Evolutionary conservation across 1,140 invertebrate genomes (phyloP).

Genomic region (Steinernema khuongi): DNA sequence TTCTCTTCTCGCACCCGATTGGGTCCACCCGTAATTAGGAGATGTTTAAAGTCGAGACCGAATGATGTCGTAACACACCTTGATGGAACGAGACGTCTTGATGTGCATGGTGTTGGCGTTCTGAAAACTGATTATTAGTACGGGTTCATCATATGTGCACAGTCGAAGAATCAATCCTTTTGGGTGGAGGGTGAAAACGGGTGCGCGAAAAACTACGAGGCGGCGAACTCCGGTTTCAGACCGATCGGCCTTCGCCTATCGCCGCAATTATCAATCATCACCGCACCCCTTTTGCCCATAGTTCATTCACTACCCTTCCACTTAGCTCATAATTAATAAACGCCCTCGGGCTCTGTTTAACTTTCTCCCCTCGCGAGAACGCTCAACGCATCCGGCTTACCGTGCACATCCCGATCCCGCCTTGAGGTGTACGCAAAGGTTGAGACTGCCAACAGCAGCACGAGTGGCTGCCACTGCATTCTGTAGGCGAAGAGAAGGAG

Average conservation of each 20-base stretch:
- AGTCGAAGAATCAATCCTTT: neutral
- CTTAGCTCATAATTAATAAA: slow-evolving; percentile 17
- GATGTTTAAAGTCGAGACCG: too few species aligned
- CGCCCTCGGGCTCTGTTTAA: neutral
- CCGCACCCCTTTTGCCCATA: slow-evolving; percentile 14
- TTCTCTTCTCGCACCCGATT: neutral
- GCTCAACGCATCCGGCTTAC: neutral
- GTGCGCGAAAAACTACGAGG: slow-evolving; percentile 8
- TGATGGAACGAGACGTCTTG: neutral
- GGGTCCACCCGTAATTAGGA: neutral
- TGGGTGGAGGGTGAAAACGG: slow-evolving; percentile 11
- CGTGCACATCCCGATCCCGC: neutral
- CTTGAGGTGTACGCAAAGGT: slow-evolving; percentile 14
- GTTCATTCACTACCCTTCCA: neutral
- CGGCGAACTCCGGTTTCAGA: slow-evolving; percentile 14
- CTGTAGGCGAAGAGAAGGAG: neutral
- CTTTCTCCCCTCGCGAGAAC: neutral
- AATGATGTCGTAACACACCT: neutral
- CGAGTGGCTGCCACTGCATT: neutral
- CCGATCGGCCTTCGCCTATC: slow-evolving; percentile 9
- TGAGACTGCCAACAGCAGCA: slow-evolving; percentile 14
- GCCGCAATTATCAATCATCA: slow-evolving; percentile 16
- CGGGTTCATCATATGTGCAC: neutral
- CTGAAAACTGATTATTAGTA: slow-evolving; percentile 8
- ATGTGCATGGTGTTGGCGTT: neutral